Evolutionary conservation across 2,113 vertebrate genomes (phyloP), one percentile per base, ranked within the genome.

Genomic region (Erythrolamprus reginae): DNA sequence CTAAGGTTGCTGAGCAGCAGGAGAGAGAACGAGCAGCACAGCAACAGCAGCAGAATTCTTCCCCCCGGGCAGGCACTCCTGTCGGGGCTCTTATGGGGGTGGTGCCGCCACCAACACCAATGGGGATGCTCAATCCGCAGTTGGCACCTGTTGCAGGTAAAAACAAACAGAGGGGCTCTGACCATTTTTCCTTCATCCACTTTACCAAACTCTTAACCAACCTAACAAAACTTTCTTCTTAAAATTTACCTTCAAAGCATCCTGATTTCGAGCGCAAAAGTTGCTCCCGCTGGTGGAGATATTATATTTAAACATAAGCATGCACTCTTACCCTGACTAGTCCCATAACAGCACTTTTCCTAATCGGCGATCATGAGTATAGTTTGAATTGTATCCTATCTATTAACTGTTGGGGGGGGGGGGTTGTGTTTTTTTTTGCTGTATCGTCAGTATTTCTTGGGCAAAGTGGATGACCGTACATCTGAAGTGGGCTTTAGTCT

Each of bases 1-100:
- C 99, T 95, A 99, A 99, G 97, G 98, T 99, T 96, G 99, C 98
- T 91, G 99, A 99, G 97, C 99, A 99, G 97, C 99, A 99, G 98
- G 99, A 99, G 97, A 98, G 99, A 94, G 99, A 99, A 92, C 98
- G 99, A 96, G 98, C 98, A 94, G 97, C 98, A 95, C 98, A 99
- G 90, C 97, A 97, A 95, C 98, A 98, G 97, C 98, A 98, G 96
- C 97, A 97, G 97, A 97, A 97, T 96, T 98, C 97, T 96, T 99
- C 98, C 97, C 98, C 98, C 93, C 98, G 98, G 98, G 98, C 99
- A 98, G 99, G 98, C 98, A 99, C 98, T 97, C 98, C 98, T 97
- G 97, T 98, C 97, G 98, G 98, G 98, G 98, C 98, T 95, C 98
- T 99, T 97, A 98, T 99, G 98, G 98, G 98, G 97, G 98, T 99